Percentiles rank a stretch among this genome's conserved stretches.
phyloP scores from a whole-genome alignment of 2,113 vertebrate species.

The Pituophis catenifer region DNA sequence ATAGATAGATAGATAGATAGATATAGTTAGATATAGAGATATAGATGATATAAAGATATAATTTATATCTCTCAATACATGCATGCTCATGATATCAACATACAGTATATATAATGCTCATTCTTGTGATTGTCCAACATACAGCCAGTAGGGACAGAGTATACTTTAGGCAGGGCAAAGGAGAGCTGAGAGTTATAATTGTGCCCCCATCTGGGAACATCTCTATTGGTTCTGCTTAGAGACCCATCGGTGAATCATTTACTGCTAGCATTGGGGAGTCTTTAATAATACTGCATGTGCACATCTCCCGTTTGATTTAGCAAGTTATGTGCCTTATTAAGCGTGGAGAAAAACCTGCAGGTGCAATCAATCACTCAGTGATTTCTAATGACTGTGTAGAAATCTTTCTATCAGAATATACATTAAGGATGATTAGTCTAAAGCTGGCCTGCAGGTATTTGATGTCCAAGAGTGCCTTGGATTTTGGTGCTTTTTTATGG shows the following conservation, averaged over 20 bases:
- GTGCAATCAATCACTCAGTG: conserved; percentile 25
- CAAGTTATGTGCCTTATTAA: conserved; percentile 17
- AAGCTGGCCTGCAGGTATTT: background rate
- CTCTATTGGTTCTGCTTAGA: background rate
- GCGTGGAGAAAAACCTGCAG: conserved; percentile 19
- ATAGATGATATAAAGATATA: background rate
- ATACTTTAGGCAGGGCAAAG: background rate
- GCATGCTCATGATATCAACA: background rate
- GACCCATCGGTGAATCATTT: background rate
- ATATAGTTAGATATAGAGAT: no score
- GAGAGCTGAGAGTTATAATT: background rate
- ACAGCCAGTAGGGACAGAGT: background rate
- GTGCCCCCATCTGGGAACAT: background rate
- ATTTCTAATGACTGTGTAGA: conserved; percentile 16
- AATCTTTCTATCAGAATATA: conserved; percentile 9
- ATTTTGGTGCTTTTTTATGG: background rate
- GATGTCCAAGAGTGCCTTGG: background rate
- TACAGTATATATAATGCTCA: background rate
- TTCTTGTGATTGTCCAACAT: background rate
- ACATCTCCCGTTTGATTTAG: background rate
- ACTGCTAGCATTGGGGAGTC: background rate
- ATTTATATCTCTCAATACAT: background rate
- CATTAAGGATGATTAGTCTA: conserved; percentile 11
- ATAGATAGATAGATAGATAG: no score
- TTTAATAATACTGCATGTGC: background rate